Percentiles rank a stretch among this genome's conserved stretches.
Conservation (phyloP, 2,113 vertebrate genomes). For the Felis chaus region DNA sequence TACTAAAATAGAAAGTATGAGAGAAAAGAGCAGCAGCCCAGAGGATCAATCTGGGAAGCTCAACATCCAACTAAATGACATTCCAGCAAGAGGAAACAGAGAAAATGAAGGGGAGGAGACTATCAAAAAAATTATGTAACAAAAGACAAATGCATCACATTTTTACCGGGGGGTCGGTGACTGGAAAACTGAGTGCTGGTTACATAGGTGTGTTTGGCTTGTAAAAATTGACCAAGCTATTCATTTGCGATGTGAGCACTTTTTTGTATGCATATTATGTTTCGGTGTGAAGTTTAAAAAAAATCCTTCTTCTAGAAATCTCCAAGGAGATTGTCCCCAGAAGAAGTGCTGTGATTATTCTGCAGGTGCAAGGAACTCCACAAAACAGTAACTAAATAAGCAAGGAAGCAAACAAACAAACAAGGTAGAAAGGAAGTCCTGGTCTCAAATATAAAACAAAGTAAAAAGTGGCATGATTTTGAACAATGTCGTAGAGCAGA, state of each 20-base stretch:
- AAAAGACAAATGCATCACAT: not conserved
- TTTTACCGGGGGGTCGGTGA: not conserved
- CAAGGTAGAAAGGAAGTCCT: not conserved
- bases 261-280: slow-evolving; percentile 18
- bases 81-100: slow-evolving; percentile 47
- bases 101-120: slow-evolving; percentile 26
- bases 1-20: slow-evolving; percentile 40
- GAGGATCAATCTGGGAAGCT: not conserved
- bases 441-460: slow-evolving; percentile 5
- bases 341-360: slow-evolving; percentile 50
- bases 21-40: not conserved
- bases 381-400: not conserved
- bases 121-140: slow-evolving; percentile 31
- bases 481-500: not conserved
- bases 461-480: slow-evolving; percentile 12
- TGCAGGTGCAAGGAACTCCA: slow-evolving; percentile 22
- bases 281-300: not conserved
- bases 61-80: not conserved
- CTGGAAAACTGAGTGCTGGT: slow-evolving; percentile 6
- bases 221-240: not conserved
- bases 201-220: not conserved
- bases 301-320: not conserved
- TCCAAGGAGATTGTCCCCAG: slow-evolving; percentile 20
- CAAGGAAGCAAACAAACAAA: not conserved
- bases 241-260: not conserved